A percentile compares a stretch with the other conserved stretches of the same genome.
Evolutionary conservation across 1,140 invertebrate species (phyloP).

Genomic region (Tyrophagus putrescentiae): DNA sequence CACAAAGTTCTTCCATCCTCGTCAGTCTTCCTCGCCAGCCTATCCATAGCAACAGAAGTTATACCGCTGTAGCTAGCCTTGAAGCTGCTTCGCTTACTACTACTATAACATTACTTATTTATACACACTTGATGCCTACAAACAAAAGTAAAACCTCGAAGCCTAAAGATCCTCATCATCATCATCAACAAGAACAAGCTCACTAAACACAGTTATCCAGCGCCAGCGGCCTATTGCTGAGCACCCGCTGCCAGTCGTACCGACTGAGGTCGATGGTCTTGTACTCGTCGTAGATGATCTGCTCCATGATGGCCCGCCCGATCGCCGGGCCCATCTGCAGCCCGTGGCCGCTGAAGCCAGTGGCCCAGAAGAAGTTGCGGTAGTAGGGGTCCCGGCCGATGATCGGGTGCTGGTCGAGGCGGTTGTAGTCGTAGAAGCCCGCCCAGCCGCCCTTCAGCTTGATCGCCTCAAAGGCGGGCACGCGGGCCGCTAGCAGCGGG

Average conservation of each 20-base stretch:
- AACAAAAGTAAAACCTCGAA: neutral
- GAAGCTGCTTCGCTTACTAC: no score
- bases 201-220: constrained; percentile 49
- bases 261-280: constrained; percentile 58
- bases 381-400: constrained; percentile 76
- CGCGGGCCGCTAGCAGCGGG: constrained; percentile 57
- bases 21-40: no score
- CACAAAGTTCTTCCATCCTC: no score
- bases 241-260: constrained; percentile 62
- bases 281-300: constrained; percentile 44
- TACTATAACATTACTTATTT: neutral
- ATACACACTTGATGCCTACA: neutral
- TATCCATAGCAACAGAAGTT: no score
- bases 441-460: constrained; percentile 70
- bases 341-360: constrained; percentile 85
- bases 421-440: constrained; percentile 82
- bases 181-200: neutral
- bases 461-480: constrained; percentile 58
- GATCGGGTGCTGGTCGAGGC: constrained; percentile 79
- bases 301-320: constrained; percentile 66
- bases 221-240: constrained; percentile 47
- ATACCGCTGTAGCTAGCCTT: no score
- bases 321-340: constrained; percentile 76
- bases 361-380: constrained; percentile 63
- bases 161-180: neutral